Percentiles rank a stretch among this genome's conserved stretches.
phyloP scores from a whole-genome alignment of 2,888 invertebrate genomes.

The Morpho deidamia region DNA sequence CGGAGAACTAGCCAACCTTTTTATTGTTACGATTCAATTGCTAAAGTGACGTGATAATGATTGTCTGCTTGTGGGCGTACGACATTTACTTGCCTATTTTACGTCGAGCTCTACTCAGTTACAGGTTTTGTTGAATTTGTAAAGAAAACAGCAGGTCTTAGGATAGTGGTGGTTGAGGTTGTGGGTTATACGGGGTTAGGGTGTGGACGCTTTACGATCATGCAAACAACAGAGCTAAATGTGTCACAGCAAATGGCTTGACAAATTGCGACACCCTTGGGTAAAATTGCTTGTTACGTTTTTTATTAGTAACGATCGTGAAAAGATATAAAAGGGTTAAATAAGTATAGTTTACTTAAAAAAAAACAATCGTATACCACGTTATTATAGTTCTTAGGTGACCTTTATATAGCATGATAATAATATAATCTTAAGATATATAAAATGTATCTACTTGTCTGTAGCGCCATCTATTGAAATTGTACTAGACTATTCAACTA shows the following conservation, averaged over 20 bases:
- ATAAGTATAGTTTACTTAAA: too few species aligned
- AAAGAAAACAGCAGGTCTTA: slow-evolving; percentile 22
- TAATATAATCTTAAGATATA: too few species aligned
- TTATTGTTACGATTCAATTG: slow-evolving; percentile 59
- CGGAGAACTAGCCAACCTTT: slow-evolving; percentile 50
- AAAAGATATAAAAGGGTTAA: too few species aligned
- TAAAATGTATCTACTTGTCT: neutral
- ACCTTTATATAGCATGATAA: too few species aligned
- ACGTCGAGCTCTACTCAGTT: slow-evolving; percentile 20
- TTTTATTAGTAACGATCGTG: slow-evolving; percentile 40
- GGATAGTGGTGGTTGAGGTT: slow-evolving; percentile 34
- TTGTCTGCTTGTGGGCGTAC: slow-evolving; percentile 57
- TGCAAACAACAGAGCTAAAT: slow-evolving; percentile 65
- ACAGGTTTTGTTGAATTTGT: neutral
- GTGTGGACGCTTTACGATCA: slow-evolving; percentile 65
- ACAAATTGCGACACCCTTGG: slow-evolving; percentile 64
- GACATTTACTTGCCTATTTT: slow-evolving; percentile 39
- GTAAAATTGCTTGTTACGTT: slow-evolving; percentile 52
- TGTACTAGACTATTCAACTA: neutral
- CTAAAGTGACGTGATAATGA: slow-evolving; percentile 56
- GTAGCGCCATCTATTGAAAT: slow-evolving; percentile 35
- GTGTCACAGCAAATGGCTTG: slow-evolving; percentile 59
- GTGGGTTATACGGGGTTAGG: slow-evolving; percentile 44
- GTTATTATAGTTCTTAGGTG: too few species aligned
- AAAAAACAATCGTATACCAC: too few species aligned